These are phyloP conservation scores for Myotis pilosus DNA, from an alignment of 2,797 vertebrate genomes.

Conservation along the genomic window DNA sequence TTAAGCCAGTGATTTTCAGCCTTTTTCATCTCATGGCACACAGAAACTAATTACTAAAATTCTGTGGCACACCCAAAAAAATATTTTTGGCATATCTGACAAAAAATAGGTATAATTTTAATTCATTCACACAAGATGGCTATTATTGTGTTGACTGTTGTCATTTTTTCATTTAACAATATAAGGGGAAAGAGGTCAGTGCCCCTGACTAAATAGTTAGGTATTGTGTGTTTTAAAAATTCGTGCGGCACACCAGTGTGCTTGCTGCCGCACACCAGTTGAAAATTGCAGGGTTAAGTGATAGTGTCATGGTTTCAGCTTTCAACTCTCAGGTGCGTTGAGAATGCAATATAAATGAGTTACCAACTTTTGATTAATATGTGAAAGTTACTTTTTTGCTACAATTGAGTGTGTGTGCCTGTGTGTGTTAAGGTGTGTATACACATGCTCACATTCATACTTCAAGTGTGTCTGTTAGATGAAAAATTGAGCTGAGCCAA, in stretches of 20 bases:
- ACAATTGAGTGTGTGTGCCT: not conserved
- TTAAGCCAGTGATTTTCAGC: not conserved
- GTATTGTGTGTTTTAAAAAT: not conserved
- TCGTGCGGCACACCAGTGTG: not conserved
- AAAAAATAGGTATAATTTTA: not conserved
- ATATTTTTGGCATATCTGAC: not conserved
- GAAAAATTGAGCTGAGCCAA: not conserved
- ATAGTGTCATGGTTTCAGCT: not conserved
- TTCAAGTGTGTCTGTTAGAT: not conserved
- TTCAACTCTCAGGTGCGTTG: not conserved
- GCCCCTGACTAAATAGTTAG: not conserved
- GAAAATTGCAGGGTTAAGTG: not conserved
- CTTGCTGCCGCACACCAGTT: not conserved
- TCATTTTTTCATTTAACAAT: not conserved
- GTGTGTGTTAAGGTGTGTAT: not conserved
- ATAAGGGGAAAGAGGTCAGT: not conserved
- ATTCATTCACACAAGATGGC: not conserved
- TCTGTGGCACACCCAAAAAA: not conserved
- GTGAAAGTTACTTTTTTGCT: not conserved
- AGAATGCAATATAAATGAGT: not conserved
- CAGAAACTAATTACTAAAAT: not conserved
- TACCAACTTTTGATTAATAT: not conserved
- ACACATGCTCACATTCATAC: not conserved
- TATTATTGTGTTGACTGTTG: not conserved
- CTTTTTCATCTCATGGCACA: not conserved